Conservation (phyloP, 2,888 invertebrate genomes). For the Tortricodes alternella region DNA sequence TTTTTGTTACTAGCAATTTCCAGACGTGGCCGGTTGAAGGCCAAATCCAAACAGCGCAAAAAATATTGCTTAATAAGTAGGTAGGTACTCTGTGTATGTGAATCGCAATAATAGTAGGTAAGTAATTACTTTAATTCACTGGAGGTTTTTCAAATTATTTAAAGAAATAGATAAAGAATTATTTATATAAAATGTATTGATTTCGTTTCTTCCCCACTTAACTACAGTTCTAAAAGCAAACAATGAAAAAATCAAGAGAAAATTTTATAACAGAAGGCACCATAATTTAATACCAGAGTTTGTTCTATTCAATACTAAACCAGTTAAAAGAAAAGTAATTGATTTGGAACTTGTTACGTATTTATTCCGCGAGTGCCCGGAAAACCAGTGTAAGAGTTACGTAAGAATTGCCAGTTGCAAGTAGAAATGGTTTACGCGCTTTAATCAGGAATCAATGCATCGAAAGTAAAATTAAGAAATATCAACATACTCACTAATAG, state of each 20-base stretch:
- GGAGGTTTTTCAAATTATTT: no score
- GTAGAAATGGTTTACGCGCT: background rate
- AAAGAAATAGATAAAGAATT: no score
- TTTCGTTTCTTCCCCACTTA: background rate
- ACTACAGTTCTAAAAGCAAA: background rate
- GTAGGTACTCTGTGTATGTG: background rate
- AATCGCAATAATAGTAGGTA: no score
- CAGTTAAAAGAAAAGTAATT: background rate
- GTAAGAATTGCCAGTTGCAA: constrained; percentile 10
- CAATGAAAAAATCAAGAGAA: background rate
- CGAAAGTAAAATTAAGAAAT: constrained; percentile 45
- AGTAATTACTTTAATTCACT: no score
- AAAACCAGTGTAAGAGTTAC: constrained; percentile 17
- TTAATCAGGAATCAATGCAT: background rate
- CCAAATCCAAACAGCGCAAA: constrained; percentile 24
- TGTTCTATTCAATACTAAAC: background rate
- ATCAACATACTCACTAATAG: constrained; percentile 62
- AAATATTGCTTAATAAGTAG: background rate
- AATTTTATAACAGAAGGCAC: background rate
- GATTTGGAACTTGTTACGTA: background rate
- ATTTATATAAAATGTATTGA: no score
- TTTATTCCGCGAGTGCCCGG: background rate
- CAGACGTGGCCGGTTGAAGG: constrained; percentile 23
- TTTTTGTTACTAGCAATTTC: constrained; percentile 12
- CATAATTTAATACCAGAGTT: background rate